Percentiles rank a stretch among this genome's conserved stretches.
Evolutionary conservation across 1,140 invertebrate genomes (phyloP).

Genomic region (Lordiphosa mommai): DNA sequence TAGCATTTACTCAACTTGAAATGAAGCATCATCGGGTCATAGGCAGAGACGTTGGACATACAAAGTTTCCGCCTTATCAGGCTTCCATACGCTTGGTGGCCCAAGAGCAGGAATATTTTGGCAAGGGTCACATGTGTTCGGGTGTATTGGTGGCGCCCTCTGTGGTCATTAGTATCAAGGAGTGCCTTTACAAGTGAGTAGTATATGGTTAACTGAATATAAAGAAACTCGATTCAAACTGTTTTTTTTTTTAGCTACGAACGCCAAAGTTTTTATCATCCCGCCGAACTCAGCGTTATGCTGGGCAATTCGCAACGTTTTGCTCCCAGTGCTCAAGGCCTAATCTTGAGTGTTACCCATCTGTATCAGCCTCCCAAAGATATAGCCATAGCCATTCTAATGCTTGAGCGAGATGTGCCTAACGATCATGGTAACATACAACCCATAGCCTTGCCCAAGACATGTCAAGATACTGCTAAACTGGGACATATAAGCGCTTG

Average conservation of each 20-base stretch:
- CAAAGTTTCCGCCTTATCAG: constrained; percentile 26
- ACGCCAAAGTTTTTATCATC: constrained; percentile 45
- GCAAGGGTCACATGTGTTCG: constrained; percentile 76
- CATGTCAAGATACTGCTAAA: not conserved
- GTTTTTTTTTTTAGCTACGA: constrained; percentile 15
- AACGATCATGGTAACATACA: constrained; percentile 33
- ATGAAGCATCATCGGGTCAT: not conserved
- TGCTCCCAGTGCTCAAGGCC: constrained; percentile 32
- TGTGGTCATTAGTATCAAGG: constrained; percentile 79
- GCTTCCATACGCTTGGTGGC: constrained; percentile 69
- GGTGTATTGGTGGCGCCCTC: constrained; percentile 77
- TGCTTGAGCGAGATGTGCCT: constrained; percentile 63
- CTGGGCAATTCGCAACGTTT: constrained; percentile 59
- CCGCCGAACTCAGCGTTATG: constrained; percentile 59
- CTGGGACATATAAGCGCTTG: constrained; percentile 36
- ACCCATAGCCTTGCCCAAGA: constrained; percentile 29
- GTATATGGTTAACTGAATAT: not conserved
- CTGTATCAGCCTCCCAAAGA: constrained; percentile 45
- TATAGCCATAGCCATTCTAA: constrained; percentile 57
- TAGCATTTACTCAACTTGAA: constrained; percentile 1
- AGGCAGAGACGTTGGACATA: not conserved
- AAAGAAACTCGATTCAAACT: not conserved
- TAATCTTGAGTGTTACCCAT: constrained; percentile 55
- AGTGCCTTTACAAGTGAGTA: constrained; percentile 78
- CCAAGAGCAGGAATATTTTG: constrained; percentile 54